Evolutionary conservation across 2,113 vertebrate species (phyloP).

Genomic region (Petromus typicus): DNA sequence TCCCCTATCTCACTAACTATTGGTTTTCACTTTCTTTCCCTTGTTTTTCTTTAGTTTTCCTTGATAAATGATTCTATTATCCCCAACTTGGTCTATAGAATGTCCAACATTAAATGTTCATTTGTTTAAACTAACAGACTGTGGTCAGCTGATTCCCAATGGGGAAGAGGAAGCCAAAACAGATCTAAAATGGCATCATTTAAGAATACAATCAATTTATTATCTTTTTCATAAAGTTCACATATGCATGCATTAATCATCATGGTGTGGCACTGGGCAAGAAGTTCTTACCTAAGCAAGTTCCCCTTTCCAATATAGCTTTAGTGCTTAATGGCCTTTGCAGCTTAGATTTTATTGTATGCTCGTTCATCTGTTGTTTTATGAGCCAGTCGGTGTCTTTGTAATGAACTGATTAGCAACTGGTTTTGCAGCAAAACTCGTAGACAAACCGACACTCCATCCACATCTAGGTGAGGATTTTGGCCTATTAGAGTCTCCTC

Average conservation of each 20-base stretch:
- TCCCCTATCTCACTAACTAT: conserved; percentile 50
- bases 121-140: conserved; percentile 87
- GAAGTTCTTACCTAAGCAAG: conserved; percentile 89
- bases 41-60: conserved; percentile 63
- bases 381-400: conserved; percentile 78
- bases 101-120: conserved; percentile 83
- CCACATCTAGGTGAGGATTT: neutral
- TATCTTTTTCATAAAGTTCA: conserved; percentile 88
- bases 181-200: conserved; percentile 84
- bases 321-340: conserved; percentile 85
- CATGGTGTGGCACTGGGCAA: conserved; percentile 76
- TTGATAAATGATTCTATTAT: conserved; percentile 84
- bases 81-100: conserved; percentile 80
- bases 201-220: conserved; percentile 87
- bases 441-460: conserved; percentile 48
- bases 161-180: conserved; percentile 83
- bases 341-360: conserved; percentile 85
- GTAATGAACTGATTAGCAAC: conserved; percentile 63
- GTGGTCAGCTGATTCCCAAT: conserved; percentile 80
- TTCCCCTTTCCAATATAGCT: conserved; percentile 82
- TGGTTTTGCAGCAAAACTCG: conserved; percentile 72
- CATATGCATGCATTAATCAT: conserved; percentile 86
- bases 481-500: neutral
- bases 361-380: conserved; percentile 86
- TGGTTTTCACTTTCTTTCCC: conserved; percentile 65